Base-by-base conservation (phyloP, 2,113 vertebrate genomes). In the Mus spicilegus region DNA sequence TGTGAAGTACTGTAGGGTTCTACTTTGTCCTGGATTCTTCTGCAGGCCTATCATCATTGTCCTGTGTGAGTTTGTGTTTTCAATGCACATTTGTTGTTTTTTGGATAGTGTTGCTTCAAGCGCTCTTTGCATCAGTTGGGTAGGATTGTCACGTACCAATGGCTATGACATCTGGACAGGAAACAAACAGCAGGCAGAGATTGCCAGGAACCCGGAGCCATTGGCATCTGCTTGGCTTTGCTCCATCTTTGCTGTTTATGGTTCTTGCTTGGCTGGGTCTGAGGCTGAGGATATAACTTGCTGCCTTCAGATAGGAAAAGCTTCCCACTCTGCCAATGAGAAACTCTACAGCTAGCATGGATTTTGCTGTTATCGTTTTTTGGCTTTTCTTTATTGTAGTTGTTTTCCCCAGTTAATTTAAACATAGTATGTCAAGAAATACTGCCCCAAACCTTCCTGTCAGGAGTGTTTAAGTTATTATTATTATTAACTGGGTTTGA, bases 21-120 rank as follows among this genome's bases (percentile, higher is more conserved):
- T 0, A 9, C 12, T 58, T 11, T 20, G n/a, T 19, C 14, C 33
- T 39, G 17, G 2, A 0, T 3, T 4, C 30, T 20, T 46, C 22
- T 11, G 26, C 9, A 10, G 28, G 4, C 39, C 3, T 63, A 0
- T 39, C 5, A 22, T 33, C 49, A 1, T 7, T 9, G 75, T 58
- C 73, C 20, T 17, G 20, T 2, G 7, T 6, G 49, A 76, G 1
- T 87, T 36, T 58, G 13, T 1, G 7, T 76, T 72, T 54, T 30
- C 26, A 12, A 4, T 16, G 26, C 20, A 0, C 16, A 11, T 49
- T 77, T 46, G 46, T 14, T 30, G 9, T 46, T 70, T 78, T 51
- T 51, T 51, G 30, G 28, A 49, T 28, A 22, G 26, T 17, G 6
- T n/a, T 54, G 26, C 76, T 42, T 72, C 54, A n/a, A 36, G 9